These are phyloP conservation scores for Hemithea aestivaria DNA, from an alignment of 2,888 invertebrate species.

Conservation along the genomic window DNA sequence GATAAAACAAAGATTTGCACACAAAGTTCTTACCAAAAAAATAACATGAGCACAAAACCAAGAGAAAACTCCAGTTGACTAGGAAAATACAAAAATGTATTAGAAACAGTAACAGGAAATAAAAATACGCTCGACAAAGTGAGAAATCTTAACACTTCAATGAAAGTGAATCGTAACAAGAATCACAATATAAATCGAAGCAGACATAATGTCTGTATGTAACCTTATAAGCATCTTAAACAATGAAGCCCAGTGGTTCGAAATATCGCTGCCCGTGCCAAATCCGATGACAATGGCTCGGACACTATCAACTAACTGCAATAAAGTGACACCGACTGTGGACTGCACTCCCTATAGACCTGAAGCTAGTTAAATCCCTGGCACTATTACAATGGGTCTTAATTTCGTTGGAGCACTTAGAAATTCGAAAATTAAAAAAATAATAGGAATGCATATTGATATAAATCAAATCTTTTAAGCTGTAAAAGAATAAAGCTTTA, in stretches of 20 bases:
- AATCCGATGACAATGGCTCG: constrained; percentile 46
- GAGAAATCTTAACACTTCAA: constrained; percentile 24
- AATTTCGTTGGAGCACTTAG: constrained; percentile 14
- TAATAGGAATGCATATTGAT: too few relatives aligned
- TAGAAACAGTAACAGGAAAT: too few relatives aligned
- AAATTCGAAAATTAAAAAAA: too few relatives aligned
- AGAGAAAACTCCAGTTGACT: too few relatives aligned
- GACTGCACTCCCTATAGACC: constrained; percentile 14
- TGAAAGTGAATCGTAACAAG: constrained; percentile 20
- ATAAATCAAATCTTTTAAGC: too few relatives aligned
- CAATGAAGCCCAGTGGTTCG: constrained; percentile 31
- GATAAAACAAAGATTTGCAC: too few relatives aligned
- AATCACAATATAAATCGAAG: constrained; percentile 24
- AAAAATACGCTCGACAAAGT: too few relatives aligned
- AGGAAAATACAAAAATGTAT: too few relatives aligned
- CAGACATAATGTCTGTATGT: constrained; percentile 37
- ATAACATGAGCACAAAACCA: too few relatives aligned
- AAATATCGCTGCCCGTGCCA: constrained; percentile 39
- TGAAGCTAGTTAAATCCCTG: constrained; percentile 20
- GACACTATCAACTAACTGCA: constrained; percentile 40
- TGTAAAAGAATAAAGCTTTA: too few relatives aligned
- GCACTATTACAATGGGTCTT: constrained; percentile 19
- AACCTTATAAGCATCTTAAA: constrained; percentile 36
- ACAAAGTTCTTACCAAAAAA: too few relatives aligned
- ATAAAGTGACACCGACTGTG: constrained; percentile 22